Evolutionary conservation across 2,113 vertebrate species (phyloP), one percentile per base, ranked within the genome.

Genomic region (Chrysochloris asiatica): DNA sequence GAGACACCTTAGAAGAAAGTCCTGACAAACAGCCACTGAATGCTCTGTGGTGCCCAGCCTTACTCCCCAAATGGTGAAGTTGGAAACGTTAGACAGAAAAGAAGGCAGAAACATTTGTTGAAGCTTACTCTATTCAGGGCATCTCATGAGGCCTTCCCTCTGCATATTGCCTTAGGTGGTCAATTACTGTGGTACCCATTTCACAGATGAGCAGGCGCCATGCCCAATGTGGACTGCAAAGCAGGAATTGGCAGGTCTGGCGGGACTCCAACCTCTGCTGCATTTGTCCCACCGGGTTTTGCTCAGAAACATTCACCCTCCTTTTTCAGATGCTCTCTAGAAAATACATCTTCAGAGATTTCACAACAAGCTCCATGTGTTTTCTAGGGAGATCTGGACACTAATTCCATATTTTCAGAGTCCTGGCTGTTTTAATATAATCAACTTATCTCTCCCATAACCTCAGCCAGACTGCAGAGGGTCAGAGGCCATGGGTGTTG

Each of bases 391-490:
- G 88, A 41, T 88, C 89, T n/a, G n/a, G n/a, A n/a, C n/a, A n/a
- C 91, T 92, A 91, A 91, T 84, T 93, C 76, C 52, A 30, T 92
- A 93, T 94, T 89, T 80, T 87, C 90, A 95, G 21, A 94, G 88
- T 69, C 87, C 91, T 88, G 82, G 73, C 83, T 95, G 56, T 95
- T 92, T 95, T 91, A 92, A 88, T 54, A 75, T 61, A 91, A 80
- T 45, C 48, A 72, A 93, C 81, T 96, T 95, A 85, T 94, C 94
- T 97, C 72, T 95, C 78, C 90, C 91, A 90, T 97, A 95, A 95
- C 95, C 89, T 97, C 96, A 96, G 94, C 86, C 81, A 83, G 84
- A 38, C 80, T 89, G 48, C 92, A 77, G 81, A 84, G 86, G 33
- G 85, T 93, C 87, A 94, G 38, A 80, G 47, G 65, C 96, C 88